Evolutionary conservation across 2,888 invertebrate genomes (phyloP).

Genomic region (Sipunculus nudus): DNA sequence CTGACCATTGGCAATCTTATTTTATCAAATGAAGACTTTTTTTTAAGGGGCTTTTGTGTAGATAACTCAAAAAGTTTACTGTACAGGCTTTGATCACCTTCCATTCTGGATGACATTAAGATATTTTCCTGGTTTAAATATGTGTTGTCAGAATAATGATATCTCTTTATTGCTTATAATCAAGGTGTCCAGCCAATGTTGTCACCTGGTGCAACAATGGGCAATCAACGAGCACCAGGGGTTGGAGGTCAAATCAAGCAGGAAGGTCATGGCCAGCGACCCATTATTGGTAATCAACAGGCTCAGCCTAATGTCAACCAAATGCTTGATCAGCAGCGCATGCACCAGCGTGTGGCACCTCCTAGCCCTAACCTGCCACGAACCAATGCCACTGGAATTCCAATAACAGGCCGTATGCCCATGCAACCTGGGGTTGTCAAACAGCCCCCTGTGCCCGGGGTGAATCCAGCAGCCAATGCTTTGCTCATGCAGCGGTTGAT

Average conservation of each 20-base stretch:
- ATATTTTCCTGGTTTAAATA: too few species aligned
- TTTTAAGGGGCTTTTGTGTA: too few species aligned
- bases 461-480: slow-evolving; percentile 19
- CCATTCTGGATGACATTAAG: too few species aligned
- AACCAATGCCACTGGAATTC: background rate
- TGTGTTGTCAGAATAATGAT: too few species aligned
- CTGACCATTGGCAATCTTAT: too few species aligned
- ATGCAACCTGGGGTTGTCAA: slow-evolving; percentile 7
- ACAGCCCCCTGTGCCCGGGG: background rate
- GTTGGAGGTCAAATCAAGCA: background rate
- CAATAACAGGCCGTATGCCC: slow-evolving; percentile 6
- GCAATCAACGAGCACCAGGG: background rate
- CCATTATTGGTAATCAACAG: slow-evolving; percentile 7
- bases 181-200: background rate
- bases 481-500: slow-evolving; percentile 24
- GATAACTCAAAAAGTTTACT: too few species aligned
- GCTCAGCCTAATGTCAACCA: background rate
- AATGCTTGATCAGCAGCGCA: slow-evolving; percentile 8
- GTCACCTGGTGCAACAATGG: background rate
- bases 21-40: too few species aligned
- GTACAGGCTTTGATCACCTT: too few species aligned
- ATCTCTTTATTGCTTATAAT: too few species aligned
- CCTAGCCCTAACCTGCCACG: slow-evolving; percentile 14
- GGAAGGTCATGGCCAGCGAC: slow-evolving; percentile 3
- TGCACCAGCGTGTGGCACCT: background rate